Conservation (phyloP, 2,113 vertebrate genomes). For the Chloropsis hardwickii region DNA sequence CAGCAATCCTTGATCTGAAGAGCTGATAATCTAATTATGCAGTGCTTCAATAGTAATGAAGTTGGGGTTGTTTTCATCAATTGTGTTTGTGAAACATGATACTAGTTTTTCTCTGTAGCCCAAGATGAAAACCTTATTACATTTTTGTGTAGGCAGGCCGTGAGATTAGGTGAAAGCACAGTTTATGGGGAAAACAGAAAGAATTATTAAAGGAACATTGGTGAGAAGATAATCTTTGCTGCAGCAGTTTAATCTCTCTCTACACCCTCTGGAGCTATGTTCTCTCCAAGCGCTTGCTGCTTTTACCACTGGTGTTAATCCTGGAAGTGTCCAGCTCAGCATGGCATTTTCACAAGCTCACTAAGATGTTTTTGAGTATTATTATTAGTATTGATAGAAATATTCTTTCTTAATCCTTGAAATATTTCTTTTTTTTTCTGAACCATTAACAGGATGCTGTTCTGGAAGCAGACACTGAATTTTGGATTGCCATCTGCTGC, state of each 20-base stretch:
- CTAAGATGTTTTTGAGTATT: neutral
- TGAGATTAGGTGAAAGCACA: neutral
- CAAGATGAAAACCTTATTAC: neutral
- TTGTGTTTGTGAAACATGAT: neutral
- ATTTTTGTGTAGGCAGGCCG: neutral
- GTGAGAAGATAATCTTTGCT: neutral
- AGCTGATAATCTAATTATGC: neutral
- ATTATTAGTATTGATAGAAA: neutral
- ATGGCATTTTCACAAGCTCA: neutral
- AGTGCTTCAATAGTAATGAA: neutral
- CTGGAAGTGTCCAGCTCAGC: neutral
- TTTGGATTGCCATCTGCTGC: slow-evolving; percentile 90
- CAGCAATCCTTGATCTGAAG: neutral
- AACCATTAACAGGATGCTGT: slow-evolving; percentile 78
- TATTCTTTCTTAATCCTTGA: neutral
- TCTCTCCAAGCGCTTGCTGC: neutral
- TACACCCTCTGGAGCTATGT: neutral
- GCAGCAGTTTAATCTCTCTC: neutral
- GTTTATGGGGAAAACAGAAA: neutral
- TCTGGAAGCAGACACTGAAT: slow-evolving; percentile 86
- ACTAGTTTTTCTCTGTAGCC: neutral
- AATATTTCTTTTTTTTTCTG: neutral
- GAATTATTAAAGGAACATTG: neutral
- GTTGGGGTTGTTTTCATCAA: neutral
- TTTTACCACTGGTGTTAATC: neutral